phyloP scores from a whole-genome alignment of 2,113 vertebrate species.

The Phalacrocorax pelagicus region DNA sequence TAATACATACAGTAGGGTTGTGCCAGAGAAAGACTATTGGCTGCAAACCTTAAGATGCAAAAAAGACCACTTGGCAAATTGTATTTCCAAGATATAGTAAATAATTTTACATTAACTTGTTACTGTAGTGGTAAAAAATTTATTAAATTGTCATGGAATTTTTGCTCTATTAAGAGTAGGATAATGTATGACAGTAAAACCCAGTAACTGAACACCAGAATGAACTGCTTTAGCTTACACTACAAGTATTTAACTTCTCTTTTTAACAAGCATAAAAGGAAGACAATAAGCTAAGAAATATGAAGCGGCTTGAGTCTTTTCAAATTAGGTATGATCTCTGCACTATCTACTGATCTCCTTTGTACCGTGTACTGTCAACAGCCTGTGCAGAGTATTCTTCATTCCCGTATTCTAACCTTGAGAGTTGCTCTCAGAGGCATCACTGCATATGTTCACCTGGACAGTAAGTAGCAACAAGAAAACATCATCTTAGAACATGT shows the following conservation, averaged over 20 bases:
- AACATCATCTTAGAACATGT: neutral
- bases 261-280: neutral
- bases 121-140: neutral
- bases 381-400: neutral
- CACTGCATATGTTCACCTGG: neutral
- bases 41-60: neutral
- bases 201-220: neutral
- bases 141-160: neutral
- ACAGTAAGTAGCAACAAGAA: neutral
- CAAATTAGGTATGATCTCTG: neutral
- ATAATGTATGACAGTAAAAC: neutral
- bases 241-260: neutral
- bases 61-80: neutral
- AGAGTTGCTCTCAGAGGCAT: neutral
- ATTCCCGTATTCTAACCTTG: neutral
- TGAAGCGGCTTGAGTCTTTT: neutral
- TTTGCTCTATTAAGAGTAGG: neutral
- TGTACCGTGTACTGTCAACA: neutral
- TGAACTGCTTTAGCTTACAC: neutral
- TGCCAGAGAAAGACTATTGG: neutral
- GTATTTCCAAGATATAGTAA: neutral
- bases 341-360: neutral
- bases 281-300: neutral
- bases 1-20: neutral
- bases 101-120: neutral